A percentile compares a stretch with the other conserved stretches of the same genome.
phyloP scores from a whole-genome alignment of 2,888 invertebrate species.

The Leistus spinibarbis region DNA sequence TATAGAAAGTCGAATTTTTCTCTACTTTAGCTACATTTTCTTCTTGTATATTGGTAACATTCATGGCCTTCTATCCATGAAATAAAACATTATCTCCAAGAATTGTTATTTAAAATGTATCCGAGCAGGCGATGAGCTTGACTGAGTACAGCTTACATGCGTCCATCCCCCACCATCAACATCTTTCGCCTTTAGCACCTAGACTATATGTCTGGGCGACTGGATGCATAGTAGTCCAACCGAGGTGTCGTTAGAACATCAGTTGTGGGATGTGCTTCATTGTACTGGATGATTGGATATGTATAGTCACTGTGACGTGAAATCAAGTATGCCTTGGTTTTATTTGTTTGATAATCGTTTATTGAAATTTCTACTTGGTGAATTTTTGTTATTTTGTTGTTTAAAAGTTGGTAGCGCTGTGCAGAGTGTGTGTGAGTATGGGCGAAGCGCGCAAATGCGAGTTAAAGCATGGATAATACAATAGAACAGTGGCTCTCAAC shows the following conservation, averaged over 20 bases:
- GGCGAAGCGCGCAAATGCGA: not conserved
- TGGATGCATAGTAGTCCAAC: not conserved
- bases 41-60: not conserved
- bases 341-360: constrained; percentile 38
- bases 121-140: constrained; percentile 34
- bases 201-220: not conserved
- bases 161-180: not conserved
- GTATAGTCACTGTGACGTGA: constrained; percentile 38
- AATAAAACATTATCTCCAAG: constrained; percentile 24
- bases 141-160: constrained; percentile 21
- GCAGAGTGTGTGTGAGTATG: not conserved
- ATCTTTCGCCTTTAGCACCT: not conserved
- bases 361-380: constrained; percentile 33
- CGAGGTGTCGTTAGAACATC: not conserved
- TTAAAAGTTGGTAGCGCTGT: no score
- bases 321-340: constrained; percentile 32
- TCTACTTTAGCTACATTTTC: not conserved
- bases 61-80: constrained; percentile 10
- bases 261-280: not conserved
- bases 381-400: not conserved
- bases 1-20: not conserved
- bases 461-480: not conserved
- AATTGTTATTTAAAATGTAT: constrained; percentile 37
- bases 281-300: constrained; percentile 11
- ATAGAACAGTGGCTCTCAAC: not conserved